phyloP scores from a whole-genome alignment of 2,113 vertebrate species.

The Cyprinodon variegatus region DNA sequence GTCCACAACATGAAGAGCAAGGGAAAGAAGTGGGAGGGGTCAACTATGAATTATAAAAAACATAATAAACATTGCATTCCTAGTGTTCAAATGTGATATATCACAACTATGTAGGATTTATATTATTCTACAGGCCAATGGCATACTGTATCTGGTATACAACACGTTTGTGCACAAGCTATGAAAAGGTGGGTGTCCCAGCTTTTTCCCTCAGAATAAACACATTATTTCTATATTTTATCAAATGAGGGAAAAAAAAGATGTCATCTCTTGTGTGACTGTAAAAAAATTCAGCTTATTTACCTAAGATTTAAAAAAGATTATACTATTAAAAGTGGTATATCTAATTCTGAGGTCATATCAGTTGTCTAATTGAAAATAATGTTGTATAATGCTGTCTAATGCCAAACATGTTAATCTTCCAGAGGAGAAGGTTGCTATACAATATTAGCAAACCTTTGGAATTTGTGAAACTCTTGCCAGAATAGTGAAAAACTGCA shows the following conservation, averaged over 20 bases:
- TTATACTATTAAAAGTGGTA: neutral
- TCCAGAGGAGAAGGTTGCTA: neutral
- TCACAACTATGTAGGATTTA: too few relatives aligned
- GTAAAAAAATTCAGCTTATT: neutral
- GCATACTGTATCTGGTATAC: too few relatives aligned
- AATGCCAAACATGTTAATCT: too few relatives aligned
- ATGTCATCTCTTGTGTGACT: neutral
- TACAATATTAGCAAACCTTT: neutral
- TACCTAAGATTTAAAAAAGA: neutral
- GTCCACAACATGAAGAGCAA: too few relatives aligned
- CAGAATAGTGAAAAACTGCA: neutral
- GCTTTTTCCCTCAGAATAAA: neutral
- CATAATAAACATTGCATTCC: too few relatives aligned
- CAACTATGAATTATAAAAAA: too few relatives aligned
- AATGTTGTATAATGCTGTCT: too few relatives aligned
- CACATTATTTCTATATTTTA: neutral
- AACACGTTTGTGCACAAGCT: too few relatives aligned
- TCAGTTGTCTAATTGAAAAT: neutral
- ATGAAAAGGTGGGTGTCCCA: neutral
- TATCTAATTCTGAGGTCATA: neutral
- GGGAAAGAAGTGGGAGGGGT: too few relatives aligned
- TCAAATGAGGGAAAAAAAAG: neutral
- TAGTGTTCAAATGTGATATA: too few relatives aligned
- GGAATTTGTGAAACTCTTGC: neutral
- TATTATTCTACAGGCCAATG: too few relatives aligned